Conservation (phyloP, 2,888 invertebrate genomes). For the Epinotia demarniana region DNA sequence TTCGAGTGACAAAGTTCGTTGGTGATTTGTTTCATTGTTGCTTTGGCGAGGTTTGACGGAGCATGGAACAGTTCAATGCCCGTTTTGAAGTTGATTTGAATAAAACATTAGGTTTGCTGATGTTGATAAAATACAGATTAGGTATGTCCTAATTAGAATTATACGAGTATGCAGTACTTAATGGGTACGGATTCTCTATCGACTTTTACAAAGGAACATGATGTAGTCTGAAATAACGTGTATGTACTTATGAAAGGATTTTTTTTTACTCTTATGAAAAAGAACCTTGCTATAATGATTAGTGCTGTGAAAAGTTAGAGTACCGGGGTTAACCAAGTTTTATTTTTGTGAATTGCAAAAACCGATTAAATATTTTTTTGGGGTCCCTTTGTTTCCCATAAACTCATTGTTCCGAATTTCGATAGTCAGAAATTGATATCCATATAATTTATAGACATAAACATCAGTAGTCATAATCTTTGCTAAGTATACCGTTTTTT, state of each 20-base stretch:
- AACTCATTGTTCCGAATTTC: no score
- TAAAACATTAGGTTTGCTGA: slow-evolving; percentile 34
- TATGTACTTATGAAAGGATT: no score
- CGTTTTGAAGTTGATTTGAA: slow-evolving; percentile 32
- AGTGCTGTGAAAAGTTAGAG: no score
- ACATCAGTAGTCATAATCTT: no score
- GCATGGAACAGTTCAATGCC: slow-evolving; percentile 8
- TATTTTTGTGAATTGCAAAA: no score
- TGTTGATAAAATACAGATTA: neutral
- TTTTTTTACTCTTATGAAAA: neutral
- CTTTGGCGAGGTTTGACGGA: slow-evolving; percentile 35
- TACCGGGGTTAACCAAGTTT: no score
- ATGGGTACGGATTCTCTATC: neutral
- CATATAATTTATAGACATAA: no score
- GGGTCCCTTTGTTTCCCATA: no score
- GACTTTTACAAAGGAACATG: neutral
- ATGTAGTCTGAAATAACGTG: neutral
- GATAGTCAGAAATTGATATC: no score
- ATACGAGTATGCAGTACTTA: neutral
- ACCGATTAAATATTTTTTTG: neutral
- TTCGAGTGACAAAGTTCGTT: slow-evolving; percentile 27
- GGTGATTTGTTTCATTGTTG: slow-evolving; percentile 43
- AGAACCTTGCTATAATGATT: neutral
- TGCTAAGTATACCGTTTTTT: no score
- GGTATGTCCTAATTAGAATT: slow-evolving; percentile 22